These are phyloP conservation scores for Malacoraja senta DNA, from an alignment of 2,797 vertebrate species.

Conservation along the genomic window DNA sequence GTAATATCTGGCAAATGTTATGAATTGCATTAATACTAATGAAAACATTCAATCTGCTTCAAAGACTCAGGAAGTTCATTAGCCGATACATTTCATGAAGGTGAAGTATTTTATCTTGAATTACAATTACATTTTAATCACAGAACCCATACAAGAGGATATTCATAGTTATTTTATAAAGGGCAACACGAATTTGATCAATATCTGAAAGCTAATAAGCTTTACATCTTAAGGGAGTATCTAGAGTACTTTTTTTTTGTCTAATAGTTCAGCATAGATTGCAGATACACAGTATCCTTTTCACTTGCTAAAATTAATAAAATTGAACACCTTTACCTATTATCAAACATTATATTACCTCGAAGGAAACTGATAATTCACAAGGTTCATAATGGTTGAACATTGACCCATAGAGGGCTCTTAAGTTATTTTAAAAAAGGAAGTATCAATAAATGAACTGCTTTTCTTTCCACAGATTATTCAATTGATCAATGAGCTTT, in stretches of 20 bases:
- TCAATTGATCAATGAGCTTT: no score
- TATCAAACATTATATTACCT: not conserved
- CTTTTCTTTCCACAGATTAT: no score
- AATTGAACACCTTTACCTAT: not conserved
- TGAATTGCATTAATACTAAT: conserved; percentile 26
- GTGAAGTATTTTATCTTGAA: conserved; percentile 7
- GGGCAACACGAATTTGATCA: not conserved
- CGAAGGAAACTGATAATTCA: no score
- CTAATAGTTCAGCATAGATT: not conserved
- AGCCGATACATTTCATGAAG: not conserved
- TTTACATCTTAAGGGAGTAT: not conserved
- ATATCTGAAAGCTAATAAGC: not conserved
- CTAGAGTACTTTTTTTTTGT: not conserved
- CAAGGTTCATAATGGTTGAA: not conserved
- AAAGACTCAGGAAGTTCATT: conserved; percentile 11
- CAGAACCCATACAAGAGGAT: not conserved
- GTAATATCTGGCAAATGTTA: not conserved
- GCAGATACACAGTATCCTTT: not conserved
- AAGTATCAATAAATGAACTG: no score
- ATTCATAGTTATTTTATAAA: not conserved
- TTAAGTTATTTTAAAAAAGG: not conserved
- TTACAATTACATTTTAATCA: not conserved
- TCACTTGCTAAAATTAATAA: not conserved
- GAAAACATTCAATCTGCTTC: not conserved
- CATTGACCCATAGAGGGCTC: not conserved